These are phyloP conservation scores for Tipula unca DNA, from an alignment of 2,888 invertebrate species.

Conservation along the genomic window DNA sequence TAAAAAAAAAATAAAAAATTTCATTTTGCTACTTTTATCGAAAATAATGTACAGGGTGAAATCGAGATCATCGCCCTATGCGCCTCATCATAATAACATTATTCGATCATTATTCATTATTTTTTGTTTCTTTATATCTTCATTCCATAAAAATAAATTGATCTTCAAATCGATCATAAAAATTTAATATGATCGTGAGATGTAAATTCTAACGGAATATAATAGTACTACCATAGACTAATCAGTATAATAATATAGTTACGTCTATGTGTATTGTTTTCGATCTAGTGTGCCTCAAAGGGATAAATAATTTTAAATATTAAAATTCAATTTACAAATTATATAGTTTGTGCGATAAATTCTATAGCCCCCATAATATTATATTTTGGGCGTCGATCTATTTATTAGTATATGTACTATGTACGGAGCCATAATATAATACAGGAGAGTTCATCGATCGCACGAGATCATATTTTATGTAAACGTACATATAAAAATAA, in stretches of 20 bases:
- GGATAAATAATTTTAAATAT: background rate
- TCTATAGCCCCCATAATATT: background rate
- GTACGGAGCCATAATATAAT: background rate
- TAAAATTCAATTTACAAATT: background rate
- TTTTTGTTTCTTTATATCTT: background rate
- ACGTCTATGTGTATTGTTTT: background rate
- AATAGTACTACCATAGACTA: background rate
- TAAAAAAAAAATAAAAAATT: background rate
- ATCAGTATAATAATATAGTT: background rate
- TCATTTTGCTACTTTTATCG: background rate
- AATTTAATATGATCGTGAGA: background rate
- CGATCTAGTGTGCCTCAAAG: background rate
- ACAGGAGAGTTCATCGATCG: background rate
- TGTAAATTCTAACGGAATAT: background rate
- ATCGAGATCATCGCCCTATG: background rate
- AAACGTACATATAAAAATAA: background rate
- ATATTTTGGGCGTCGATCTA: background rate
- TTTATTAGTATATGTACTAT: background rate
- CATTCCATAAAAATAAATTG: background rate
- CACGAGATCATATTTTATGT: background rate
- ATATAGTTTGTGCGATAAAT: background rate
- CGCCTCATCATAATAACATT: background rate
- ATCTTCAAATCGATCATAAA: background rate
- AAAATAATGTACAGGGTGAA: background rate
- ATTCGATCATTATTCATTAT: background rate